Base-by-base conservation (phyloP, 2,113 vertebrate genomes). In the Calyptommatus sinebrachiatus region DNA sequence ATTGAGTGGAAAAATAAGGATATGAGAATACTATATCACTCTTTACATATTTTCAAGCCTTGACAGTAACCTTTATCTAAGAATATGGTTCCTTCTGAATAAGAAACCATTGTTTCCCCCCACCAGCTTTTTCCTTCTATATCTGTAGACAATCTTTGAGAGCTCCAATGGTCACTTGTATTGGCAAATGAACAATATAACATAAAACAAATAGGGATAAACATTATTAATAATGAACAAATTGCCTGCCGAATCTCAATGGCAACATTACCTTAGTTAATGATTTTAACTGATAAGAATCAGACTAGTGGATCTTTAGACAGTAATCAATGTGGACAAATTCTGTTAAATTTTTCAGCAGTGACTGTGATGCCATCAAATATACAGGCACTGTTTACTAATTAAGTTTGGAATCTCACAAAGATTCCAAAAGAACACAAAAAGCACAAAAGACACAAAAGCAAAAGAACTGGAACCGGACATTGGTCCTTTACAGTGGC, bases 161-260 rank as follows among this genome's bases (percentile, higher is more conserved):
- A 68, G 61, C 24, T 85, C 21, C 80, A 71, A 71, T 22, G 46
- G 29, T 20, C 53, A 63, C 65, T 41, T 41, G 82, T 24, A 69
- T 31, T 84, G 60, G 74, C 75, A 76, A 72, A 75, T 77, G 86
- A 71, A 87, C 50, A 87, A 81, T 12, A 41, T 69, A 46, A 20
- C 50, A 79, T 76, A 57, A 22, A 75, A 73, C 84, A 88, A 87
- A 87, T 83, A 88, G 86, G 87, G 77, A 88, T 78, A 88, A 61
- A 74, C 63, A 77, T 5, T 46, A 83, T 71, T 70, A 86, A 84
- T 87, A 90, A 88, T 79, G 86, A 90, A 86, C 81, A 60, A 65
- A 67, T 79, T 62, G 69, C 60, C 62, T 89, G 87, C 86, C 88
- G 86, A 84, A 87, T 86, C 83, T 85, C 2, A 7, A 24, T 60